phyloP scores from a whole-genome alignment of 2,113 vertebrate genomes.

The Hyaena hyaena region DNA sequence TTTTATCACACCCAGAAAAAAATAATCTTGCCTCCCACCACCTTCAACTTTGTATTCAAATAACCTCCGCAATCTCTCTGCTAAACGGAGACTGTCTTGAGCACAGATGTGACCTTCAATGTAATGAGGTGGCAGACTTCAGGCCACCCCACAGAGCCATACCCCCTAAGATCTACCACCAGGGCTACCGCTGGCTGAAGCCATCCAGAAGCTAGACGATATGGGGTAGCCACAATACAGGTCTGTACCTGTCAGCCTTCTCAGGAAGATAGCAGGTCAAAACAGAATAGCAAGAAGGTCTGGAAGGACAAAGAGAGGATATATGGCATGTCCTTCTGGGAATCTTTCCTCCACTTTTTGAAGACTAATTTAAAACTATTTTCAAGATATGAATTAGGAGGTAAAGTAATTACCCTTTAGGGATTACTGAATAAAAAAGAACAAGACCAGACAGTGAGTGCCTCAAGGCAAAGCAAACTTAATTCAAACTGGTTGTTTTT shows the following conservation, averaged over 20 bases:
- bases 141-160: background rate
- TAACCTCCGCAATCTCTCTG: background rate
- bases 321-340: background rate
- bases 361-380: background rate
- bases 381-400: background rate
- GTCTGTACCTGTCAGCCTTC: no score
- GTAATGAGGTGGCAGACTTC: background rate
- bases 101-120: background rate
- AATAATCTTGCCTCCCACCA: background rate
- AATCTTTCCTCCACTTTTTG: background rate
- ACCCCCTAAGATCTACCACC: background rate
- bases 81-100: background rate
- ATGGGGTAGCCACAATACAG: background rate
- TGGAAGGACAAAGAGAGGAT: background rate
- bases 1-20: background rate
- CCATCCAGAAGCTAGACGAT: background rate
- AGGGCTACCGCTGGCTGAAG: background rate
- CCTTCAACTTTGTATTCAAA: background rate
- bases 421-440: slow-evolving; percentile 13
- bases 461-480: slow-evolving; percentile 5
- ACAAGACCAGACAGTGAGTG: background rate
- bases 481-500: slow-evolving; percentile 5
- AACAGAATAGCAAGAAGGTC: background rate
- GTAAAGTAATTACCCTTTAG: background rate
- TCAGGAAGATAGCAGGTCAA: background rate